A percentile compares a stretch with the other conserved stretches of the same genome.
Conservation (phyloP, 2,113 vertebrate species). For the Aramus guarauna region DNA sequence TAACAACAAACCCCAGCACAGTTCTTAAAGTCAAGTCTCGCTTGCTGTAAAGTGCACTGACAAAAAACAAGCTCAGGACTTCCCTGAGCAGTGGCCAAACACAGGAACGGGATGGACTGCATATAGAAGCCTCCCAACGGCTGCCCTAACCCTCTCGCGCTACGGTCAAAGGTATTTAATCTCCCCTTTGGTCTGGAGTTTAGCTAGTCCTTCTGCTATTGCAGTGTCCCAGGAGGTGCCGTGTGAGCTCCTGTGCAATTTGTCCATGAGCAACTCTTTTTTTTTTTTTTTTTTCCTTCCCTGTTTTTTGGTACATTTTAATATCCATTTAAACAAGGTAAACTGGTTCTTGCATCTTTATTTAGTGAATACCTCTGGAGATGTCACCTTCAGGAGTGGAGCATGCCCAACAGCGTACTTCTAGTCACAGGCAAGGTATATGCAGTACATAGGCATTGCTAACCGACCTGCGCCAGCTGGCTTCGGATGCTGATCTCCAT, state of each 20-base stretch:
- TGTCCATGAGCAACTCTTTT: not conserved
- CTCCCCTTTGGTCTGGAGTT: not conserved
- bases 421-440: not conserved
- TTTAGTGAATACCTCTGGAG: not conserved
- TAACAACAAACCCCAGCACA: not conserved
- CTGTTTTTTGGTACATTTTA: not conserved
- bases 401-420: not conserved
- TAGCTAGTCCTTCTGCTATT: not conserved
- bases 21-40: not conserved
- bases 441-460: not conserved
- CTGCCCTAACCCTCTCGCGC: fast-evolving
- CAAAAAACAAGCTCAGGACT: not conserved
- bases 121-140: not conserved
- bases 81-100: not conserved
- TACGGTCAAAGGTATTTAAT: not conserved
- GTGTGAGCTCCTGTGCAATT: not conserved
- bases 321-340: not conserved
- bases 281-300: not conserved
- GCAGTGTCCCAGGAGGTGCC: not conserved
- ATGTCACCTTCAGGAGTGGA: not conserved
- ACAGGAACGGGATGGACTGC: not conserved
- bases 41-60: not conserved
- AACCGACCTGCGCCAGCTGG: not conserved
- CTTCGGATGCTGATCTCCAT: not conserved
- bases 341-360: not conserved